Evolutionary conservation across 2,113 vertebrate species (phyloP), one percentile per base, ranked within the genome.

Genomic region (Micronycteris hirsuta): DNA sequence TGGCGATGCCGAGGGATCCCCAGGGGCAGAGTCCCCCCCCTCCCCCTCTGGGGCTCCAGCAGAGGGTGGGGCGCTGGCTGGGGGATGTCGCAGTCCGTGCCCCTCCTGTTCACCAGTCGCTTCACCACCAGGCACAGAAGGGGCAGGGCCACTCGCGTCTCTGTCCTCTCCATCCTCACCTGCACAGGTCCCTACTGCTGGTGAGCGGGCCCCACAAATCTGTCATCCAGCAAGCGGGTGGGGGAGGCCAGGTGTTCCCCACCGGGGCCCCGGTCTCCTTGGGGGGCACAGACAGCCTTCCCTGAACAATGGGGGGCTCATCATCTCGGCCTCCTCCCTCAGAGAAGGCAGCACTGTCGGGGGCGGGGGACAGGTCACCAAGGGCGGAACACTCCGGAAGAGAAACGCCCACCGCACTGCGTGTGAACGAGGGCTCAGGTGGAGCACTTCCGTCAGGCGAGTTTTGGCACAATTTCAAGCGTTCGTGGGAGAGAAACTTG

Each of bases 301-400:
- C 41, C 41, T 31, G 41, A 14, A 28, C 33, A 7, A 15, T 0
- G 13, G 41, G 4, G 6, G 41, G 43, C 71, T 17, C 26, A 2
- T n/a, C 43, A 1, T 15, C 31, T 3, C 0, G 28, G 56, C 56
- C 56, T 4, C 9, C 14, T 1, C 2, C 24, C 36, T n/a, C 3
- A 0, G 1, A 1, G 56, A 41, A 26, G 12, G 28, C 0, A 3
- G 20, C 4, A 0, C 33, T 0, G 14, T 12, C n/a, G 3, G 33
- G 31, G n/a, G n/a, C n/a, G 2, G 19, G 19, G 9, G 0, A 15
- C 73, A 4, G 5, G 49, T 1, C 7, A 5, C 26, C 3, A 38
- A 58, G 63, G 2, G 33, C 9, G 6, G 9, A 47, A 22, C 58
- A 19, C 8, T 4, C 26, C 1, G 16, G 41, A 26, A 78, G 65